Percentiles rank a stretch among this genome's conserved stretches.
Evolutionary conservation across 2,888 invertebrate genomes (phyloP).

Genomic region (Drosophila eohydei): DNA sequence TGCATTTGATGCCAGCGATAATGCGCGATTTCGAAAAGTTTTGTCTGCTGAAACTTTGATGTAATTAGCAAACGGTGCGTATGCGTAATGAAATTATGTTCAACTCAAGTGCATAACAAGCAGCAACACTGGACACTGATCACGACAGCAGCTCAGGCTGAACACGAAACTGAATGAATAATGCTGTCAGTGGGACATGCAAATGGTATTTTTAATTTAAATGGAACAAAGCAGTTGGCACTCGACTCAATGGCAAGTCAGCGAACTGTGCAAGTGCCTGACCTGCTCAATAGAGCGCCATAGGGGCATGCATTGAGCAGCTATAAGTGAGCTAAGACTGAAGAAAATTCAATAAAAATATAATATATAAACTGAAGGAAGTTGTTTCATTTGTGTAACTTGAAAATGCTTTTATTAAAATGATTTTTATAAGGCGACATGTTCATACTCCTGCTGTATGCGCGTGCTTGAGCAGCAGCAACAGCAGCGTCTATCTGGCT

Average conservation of each 20-base stretch:
- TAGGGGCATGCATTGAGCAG: constrained; percentile 32
- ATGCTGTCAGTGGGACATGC: constrained; percentile 3
- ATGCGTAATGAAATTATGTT: constrained; percentile 42
- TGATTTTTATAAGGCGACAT: too few species aligned
- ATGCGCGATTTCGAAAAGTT: constrained; percentile 25
- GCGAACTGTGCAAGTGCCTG: constrained; percentile 55
- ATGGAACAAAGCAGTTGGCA: constrained; percentile 6
- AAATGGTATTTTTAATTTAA: constrained; percentile 16
- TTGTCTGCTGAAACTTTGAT: constrained; percentile 32
- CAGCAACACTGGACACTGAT: background rate
- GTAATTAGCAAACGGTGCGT: constrained; percentile 67
- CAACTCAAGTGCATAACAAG: constrained; percentile 15
- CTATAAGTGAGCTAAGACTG: background rate
- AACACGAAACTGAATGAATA: constrained; percentile 27
- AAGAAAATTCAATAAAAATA: background rate
- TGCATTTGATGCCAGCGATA: constrained; percentile 27
- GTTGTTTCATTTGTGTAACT: background rate
- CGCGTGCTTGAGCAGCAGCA: too few species aligned
- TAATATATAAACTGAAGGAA: background rate
- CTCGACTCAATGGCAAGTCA: constrained; percentile 52
- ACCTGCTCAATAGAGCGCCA: constrained; percentile 30
- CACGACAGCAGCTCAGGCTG: background rate
- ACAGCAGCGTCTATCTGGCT: too few species aligned
- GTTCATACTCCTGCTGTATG: too few species aligned
- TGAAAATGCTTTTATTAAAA: too few species aligned